Base-by-base conservation (phyloP, 2,797 vertebrate genomes). In the Dromococcyx pavoninus region DNA sequence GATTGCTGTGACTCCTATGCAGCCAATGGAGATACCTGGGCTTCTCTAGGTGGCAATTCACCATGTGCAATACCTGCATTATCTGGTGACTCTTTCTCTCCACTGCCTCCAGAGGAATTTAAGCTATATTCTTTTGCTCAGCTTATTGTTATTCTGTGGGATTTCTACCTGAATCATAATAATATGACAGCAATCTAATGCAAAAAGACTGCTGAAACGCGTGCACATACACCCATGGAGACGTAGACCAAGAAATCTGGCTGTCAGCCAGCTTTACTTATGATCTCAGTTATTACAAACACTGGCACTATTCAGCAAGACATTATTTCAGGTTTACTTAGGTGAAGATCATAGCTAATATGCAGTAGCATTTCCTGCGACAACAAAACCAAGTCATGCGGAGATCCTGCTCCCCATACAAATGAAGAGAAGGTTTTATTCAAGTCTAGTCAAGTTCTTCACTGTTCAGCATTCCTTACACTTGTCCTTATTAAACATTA, bases 371-470 rank as follows among this genome's bases (percentile, higher is more conserved):
- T 46, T 32, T 64, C 81, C 92, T 76, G 71, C 30, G 25, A 48
- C 77, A 76, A 5, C 64, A 54, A 37, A 92, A 24, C 88, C 88
- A 80, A 87, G 84, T 7, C 81, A 33, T 6, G 78, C 78, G 82
- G 81, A 93, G 89, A 93, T 93, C 94, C 93, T 94, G 73, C 76
- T 84, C 70, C 21, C 76, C 1, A 18, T 39, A 22, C 73, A 71
- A n/a, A 12, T 1, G 18, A 66, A 58, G 5, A 39, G 57, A n/a
- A n/a, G 18, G 56, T 78, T 64, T 62, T 44, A 62, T 74, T 82
- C 77, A 35, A 25, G 25, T 33, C 77, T 24, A 60, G 80, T 10
- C 51, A n/a, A 61, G 74, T 13, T 51, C 73, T 81, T 51, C 5
- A 1, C 15, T 72, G 71, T 54, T 82, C 11, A 79, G 23, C 67